These are phyloP conservation scores for Tridacna gigas DNA, from an alignment of 2,888 invertebrate genomes.

Conservation along the genomic window DNA sequence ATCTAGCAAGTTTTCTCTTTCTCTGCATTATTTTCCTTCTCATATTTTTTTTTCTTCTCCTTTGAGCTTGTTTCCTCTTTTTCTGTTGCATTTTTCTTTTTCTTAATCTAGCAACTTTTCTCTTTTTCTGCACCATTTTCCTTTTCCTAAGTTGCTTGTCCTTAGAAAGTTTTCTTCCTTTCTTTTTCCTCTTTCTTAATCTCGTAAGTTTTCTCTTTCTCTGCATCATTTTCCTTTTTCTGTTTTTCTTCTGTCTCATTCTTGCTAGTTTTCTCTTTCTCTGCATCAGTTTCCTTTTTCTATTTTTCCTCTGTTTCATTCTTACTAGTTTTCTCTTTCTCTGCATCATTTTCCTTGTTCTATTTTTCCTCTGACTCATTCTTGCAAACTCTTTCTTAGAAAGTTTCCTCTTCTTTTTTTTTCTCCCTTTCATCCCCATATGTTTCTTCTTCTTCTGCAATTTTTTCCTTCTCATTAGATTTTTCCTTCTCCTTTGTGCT, in stretches of 20 bases:
- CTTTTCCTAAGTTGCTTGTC: not conserved
- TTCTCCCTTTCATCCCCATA: not conserved
- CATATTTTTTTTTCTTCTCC: too few species aligned
- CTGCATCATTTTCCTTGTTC: not conserved
- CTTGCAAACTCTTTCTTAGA: not conserved
- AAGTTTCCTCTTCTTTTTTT: not conserved
- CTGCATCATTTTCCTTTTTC: not conserved
- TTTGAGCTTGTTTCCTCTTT: too few species aligned
- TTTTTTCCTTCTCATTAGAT: not conserved
- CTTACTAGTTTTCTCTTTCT: not conserved
- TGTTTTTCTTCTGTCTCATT: not conserved
- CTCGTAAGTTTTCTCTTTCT: not conserved
- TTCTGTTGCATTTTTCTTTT: too few species aligned
- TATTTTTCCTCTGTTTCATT: not conserved
- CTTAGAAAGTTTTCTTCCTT: too few species aligned
- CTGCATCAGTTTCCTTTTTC: too few species aligned
- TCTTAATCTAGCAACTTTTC: not conserved
- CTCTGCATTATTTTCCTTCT: not conserved
- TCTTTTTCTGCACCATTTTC: not conserved
- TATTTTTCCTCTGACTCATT: slow-evolving; percentile 11
- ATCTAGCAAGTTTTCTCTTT: not conserved
- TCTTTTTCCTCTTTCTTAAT: not conserved
- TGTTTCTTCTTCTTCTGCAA: not conserved
- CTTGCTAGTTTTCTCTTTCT: too few species aligned
- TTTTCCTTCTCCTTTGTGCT: slow-evolving; percentile 5